A percentile compares a stretch with the other conserved stretches of the same genome.
phyloP scores from a whole-genome alignment of 2,888 invertebrate species.

The Brassicogethes aeneus region DNA sequence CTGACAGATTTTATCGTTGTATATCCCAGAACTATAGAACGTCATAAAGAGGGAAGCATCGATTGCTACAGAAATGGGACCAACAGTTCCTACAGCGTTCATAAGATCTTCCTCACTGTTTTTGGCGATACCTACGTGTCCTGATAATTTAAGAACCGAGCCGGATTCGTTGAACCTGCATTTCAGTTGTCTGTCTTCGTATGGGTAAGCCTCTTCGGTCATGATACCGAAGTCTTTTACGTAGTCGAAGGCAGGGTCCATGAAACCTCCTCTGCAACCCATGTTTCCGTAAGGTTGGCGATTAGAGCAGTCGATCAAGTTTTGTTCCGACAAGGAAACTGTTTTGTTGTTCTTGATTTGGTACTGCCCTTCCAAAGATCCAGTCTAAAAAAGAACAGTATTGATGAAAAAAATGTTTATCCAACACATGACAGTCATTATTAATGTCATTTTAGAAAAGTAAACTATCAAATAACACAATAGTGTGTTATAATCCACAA shows the following conservation, averaged over 20 bases:
- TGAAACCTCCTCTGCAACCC: not conserved
- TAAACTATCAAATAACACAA: too few species aligned
- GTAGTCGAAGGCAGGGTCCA: not conserved
- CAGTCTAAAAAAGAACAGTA: not conserved
- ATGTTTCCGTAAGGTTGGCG: not conserved
- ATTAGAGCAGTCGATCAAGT: not conserved
- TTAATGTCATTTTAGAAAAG: too few species aligned
- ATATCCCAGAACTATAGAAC: not conserved
- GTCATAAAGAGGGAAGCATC: not conserved
- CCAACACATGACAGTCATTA: too few species aligned
- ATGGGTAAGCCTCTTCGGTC: not conserved
- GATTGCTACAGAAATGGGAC: not conserved
- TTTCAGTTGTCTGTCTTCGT: not conserved
- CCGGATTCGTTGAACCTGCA: not conserved
- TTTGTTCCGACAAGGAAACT: not conserved
- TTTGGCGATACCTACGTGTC: not conserved
- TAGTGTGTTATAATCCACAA: too few species aligned
- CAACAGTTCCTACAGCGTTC: not conserved
- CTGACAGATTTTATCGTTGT: not conserved
- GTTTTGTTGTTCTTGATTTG: not conserved
- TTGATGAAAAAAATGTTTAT: too few species aligned
- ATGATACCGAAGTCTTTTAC: not conserved
- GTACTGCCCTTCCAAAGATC: not conserved
- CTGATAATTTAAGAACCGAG: not conserved
- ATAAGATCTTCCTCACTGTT: not conserved